Evolutionary conservation across 2,888 invertebrate species (phyloP).

Genomic region (Watsonalla binaria): DNA sequence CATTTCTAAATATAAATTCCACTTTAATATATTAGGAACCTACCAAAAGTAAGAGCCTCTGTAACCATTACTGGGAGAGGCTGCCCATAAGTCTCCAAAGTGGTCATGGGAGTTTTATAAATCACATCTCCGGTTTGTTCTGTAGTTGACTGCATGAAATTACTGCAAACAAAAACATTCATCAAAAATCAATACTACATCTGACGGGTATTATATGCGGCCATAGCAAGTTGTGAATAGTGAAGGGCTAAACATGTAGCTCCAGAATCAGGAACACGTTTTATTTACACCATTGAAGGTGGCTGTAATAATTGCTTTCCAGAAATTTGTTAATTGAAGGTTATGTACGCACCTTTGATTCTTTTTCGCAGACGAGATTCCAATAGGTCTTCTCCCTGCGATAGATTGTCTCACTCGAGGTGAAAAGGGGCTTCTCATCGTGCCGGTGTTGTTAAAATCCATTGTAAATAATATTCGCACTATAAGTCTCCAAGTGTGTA

Average conservation of each 20-base stretch:
- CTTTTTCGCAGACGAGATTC: slow-evolving; percentile 54
- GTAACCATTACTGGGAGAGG: slow-evolving; percentile 92
- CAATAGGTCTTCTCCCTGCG: slow-evolving; percentile 52
- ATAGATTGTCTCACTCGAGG: slow-evolving; percentile 63
- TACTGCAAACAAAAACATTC: slow-evolving; percentile 31
- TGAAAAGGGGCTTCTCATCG: slow-evolving; percentile 66
- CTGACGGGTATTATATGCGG: no score
- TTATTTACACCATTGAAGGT: background rate
- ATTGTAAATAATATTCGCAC: slow-evolving; percentile 21
- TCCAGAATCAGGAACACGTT: background rate
- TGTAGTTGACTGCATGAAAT: slow-evolving; percentile 43
- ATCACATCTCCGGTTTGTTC: slow-evolving; percentile 82
- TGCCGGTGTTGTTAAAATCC: slow-evolving; percentile 63
- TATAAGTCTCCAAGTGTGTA: slow-evolving; percentile 5
- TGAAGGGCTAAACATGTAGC: background rate
- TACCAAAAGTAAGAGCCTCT: slow-evolving; percentile 90
- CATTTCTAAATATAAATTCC: no score
- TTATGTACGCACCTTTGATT: slow-evolving; percentile 47
- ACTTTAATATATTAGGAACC: slow-evolving; percentile 30
- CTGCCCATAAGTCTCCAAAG: slow-evolving; percentile 88
- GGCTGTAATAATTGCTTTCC: background rate
- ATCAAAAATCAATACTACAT: background rate
- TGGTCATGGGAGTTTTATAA: slow-evolving; percentile 84
- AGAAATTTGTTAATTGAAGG: slow-evolving; percentile 19
- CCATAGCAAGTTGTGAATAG: no score